Percentiles rank a stretch among this genome's conserved stretches.
phyloP scores from a whole-genome alignment of 2,888 invertebrate species.

The Pachymerium ferrugineum region DNA sequence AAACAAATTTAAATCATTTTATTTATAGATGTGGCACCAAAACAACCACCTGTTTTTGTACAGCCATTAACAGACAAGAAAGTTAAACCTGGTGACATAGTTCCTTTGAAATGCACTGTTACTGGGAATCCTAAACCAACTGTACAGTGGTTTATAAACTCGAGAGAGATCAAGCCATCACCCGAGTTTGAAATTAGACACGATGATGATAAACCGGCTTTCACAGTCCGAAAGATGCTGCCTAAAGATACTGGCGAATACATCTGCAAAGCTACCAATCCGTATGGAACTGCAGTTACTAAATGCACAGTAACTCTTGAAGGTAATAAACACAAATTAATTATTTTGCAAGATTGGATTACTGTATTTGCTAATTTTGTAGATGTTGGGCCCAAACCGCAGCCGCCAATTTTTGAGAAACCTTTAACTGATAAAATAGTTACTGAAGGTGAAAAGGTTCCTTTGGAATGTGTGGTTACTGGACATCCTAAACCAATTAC shows the following conservation, averaged over 20 bases:
- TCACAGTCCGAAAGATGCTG: slow-evolving; percentile 65
- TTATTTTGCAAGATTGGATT: too few species aligned
- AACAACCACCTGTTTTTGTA: slow-evolving; percentile 79
- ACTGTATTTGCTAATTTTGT: too few species aligned
- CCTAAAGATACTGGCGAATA: slow-evolving; percentile 88
- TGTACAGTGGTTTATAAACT: slow-evolving; percentile 79
- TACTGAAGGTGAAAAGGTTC: not conserved
- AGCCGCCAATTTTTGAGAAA: not conserved
- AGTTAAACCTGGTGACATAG: slow-evolving; percentile 71
- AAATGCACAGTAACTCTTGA: too few species aligned
- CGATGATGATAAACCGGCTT: slow-evolving; percentile 62
- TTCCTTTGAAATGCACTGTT: slow-evolving; percentile 72
- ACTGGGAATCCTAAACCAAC: slow-evolving; percentile 80
- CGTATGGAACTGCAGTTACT: slow-evolving; percentile 90
- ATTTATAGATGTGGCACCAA: too few species aligned
- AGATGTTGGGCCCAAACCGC: slow-evolving; percentile 61
- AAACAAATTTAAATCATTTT: too few species aligned
- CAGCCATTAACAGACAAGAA: slow-evolving; percentile 78
- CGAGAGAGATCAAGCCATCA: slow-evolving; percentile 68
- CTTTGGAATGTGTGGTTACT: slow-evolving; percentile 70
- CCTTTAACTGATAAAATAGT: not conserved
- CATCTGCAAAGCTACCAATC: slow-evolving; percentile 85
- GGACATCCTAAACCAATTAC: slow-evolving; percentile 68
- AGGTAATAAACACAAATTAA: not conserved
- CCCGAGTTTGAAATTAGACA: slow-evolving; percentile 66